Conservation (phyloP, 2,113 vertebrate species). For the Pterocles orientalis region DNA sequence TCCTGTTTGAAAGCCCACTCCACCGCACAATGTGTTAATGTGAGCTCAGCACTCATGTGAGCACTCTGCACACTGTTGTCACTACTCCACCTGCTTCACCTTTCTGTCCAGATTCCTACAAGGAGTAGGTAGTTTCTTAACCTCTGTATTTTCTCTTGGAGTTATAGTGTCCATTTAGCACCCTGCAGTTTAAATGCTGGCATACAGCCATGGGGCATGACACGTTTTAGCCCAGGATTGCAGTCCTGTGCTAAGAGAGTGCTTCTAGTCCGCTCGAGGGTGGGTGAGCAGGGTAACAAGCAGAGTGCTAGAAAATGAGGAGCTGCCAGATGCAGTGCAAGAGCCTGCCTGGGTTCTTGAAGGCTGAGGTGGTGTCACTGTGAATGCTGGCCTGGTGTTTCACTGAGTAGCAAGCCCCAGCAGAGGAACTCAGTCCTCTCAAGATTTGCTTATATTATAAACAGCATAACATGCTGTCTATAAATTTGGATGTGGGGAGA, state of each 20-base stretch:
- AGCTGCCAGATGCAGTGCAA: not conserved
- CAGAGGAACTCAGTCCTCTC: not conserved
- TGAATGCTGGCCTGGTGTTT: not conserved
- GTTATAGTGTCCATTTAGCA: not conserved
- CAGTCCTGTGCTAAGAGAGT: not conserved
- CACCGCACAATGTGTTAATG: not conserved
- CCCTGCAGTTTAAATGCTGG: not conserved
- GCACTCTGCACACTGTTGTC: rapidly evolving
- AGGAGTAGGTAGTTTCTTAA: not conserved
- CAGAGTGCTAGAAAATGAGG: not conserved
- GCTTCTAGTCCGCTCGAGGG: not conserved
- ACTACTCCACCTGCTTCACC: not conserved
- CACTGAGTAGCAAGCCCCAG: not conserved
- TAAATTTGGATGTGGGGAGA: not conserved
- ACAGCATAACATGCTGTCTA: not conserved
- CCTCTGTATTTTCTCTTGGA: not conserved
- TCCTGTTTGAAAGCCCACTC: not conserved
- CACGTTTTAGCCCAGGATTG: not conserved
- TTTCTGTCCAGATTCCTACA: not conserved
- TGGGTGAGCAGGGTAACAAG: not conserved
- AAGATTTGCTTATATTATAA: not conserved
- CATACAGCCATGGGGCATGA: not conserved
- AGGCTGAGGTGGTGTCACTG: not conserved
- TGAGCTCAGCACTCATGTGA: rapidly evolving
- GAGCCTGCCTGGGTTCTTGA: not conserved